Conservation (phyloP, 2,888 invertebrate genomes). For the Mechanitis messenoides region DNA sequence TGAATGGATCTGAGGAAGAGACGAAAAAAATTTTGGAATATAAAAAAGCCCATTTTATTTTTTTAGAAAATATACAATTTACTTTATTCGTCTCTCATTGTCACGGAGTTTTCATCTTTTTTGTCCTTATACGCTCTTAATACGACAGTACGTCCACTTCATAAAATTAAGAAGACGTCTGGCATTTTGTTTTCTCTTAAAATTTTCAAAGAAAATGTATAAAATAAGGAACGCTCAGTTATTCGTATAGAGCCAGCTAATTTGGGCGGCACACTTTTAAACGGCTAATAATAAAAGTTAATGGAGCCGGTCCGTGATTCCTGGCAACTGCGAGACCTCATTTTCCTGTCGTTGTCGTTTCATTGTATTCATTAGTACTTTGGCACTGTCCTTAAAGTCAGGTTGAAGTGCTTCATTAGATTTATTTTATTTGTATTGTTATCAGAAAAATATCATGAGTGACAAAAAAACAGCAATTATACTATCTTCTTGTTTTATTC, state of each 20-base stretch:
- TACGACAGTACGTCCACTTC: not conserved
- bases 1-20: too few relatives aligned
- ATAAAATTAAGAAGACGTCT: conserved; percentile 4
- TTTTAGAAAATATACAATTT: too few relatives aligned
- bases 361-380: conserved; percentile 72
- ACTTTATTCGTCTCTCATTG: not conserved
- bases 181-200: not conserved
- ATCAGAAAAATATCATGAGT: not conserved
- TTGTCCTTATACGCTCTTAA: not conserved
- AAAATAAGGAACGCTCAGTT: conserved; percentile 3
- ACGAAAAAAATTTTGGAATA: too few relatives aligned
- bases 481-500: too few relatives aligned
- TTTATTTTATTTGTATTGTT: conserved; percentile 3
- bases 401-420: conserved; percentile 34
- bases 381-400: conserved; percentile 65
- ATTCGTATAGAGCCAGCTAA: conserved; percentile 61
- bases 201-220: conserved; percentile 4
- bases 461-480: too few relatives aligned
- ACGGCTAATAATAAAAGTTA: conserved; percentile 73
- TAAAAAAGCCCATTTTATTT: too few relatives aligned
- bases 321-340: conserved; percentile 65
- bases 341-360: conserved; percentile 58
- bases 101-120: not conserved
- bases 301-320: conserved; percentile 68
- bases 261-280: conserved; percentile 71